Conservation (phyloP, 2,113 vertebrate species). For the Todiramphus chloris region DNA sequence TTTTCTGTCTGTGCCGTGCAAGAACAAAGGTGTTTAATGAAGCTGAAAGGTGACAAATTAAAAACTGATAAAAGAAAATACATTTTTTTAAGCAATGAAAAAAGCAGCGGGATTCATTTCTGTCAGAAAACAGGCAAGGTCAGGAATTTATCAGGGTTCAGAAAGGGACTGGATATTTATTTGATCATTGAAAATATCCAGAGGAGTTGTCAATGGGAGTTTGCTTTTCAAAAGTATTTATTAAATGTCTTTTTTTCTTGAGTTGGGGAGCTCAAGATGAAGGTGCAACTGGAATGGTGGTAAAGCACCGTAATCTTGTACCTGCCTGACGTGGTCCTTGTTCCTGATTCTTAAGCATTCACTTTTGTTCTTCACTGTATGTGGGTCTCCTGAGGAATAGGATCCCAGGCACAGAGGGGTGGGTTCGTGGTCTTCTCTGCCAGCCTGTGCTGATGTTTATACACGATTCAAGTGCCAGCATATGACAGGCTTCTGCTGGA, state of each 20-base stretch:
- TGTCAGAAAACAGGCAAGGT: not conserved
- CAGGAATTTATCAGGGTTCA: not conserved
- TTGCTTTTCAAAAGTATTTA: not conserved
- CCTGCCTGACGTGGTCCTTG: not conserved
- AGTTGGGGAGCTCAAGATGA: not conserved
- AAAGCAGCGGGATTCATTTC: not conserved
- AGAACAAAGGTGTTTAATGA: conserved; percentile 29
- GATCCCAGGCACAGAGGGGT: too few relatives aligned
- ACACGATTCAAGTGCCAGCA: accelerated
- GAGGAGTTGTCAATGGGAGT: not conserved
- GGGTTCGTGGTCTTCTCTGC: not conserved
- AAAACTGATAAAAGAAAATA: conserved; percentile 48
- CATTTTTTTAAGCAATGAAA: not conserved
- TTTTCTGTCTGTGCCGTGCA: not conserved
- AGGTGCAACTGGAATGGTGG: not conserved
- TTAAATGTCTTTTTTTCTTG: not conserved
- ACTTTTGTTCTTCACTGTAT: accelerated
- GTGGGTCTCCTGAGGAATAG: not conserved
- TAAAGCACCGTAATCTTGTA: not conserved
- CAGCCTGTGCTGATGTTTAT: not conserved
- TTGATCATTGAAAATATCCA: not conserved
- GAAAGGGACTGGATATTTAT: not conserved
- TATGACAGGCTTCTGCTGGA: not conserved
- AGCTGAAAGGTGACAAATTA: conserved; percentile 60
- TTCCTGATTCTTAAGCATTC: not conserved